These are phyloP conservation scores for Eupithecia vulgata DNA, from an alignment of 2,888 invertebrate species.

Conservation along the genomic window DNA sequence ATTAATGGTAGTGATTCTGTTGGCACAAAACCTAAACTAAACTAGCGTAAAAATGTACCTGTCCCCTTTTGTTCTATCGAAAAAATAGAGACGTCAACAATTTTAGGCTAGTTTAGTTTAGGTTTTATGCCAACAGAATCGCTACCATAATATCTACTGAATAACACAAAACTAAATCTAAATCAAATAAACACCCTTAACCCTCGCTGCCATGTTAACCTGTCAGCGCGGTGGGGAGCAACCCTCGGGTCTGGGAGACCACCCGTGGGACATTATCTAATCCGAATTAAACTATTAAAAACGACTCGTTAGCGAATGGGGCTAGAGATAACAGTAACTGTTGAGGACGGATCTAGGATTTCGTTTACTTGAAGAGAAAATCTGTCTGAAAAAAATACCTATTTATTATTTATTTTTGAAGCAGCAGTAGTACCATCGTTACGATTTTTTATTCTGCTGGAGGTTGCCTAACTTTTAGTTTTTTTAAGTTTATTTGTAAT, in stretches of 20 bases:
- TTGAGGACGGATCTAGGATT: constrained; percentile 29
- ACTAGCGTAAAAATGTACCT: too few species aligned
- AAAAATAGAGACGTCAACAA: too few species aligned
- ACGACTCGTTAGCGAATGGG: constrained; percentile 70
- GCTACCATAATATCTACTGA: constrained; percentile 5
- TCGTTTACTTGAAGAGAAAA: not conserved
- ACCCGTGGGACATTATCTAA: constrained; percentile 81
- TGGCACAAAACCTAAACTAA: too few species aligned
- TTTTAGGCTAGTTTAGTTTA: too few species aligned
- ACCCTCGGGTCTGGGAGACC: constrained; percentile 61
- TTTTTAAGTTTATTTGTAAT: not conserved
- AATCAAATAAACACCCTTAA: constrained; percentile 59
- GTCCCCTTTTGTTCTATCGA: too few species aligned
- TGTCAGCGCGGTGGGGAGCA: constrained; percentile 61
- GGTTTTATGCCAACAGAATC: too few species aligned
- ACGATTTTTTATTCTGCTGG: not conserved
- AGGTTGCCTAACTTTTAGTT: not conserved
- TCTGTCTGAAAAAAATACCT: not conserved
- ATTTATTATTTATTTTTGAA: not conserved
- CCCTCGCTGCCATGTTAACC: constrained; percentile 57
- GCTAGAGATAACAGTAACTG: constrained; percentile 62
- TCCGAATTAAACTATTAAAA: constrained; percentile 79
- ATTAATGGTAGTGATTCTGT: too few species aligned
- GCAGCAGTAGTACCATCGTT: too few species aligned
- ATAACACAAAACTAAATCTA: constrained; percentile 34